These are phyloP conservation scores for Sebastes alutus DNA, from an alignment of 2,797 vertebrate species.

Conservation along the genomic window DNA sequence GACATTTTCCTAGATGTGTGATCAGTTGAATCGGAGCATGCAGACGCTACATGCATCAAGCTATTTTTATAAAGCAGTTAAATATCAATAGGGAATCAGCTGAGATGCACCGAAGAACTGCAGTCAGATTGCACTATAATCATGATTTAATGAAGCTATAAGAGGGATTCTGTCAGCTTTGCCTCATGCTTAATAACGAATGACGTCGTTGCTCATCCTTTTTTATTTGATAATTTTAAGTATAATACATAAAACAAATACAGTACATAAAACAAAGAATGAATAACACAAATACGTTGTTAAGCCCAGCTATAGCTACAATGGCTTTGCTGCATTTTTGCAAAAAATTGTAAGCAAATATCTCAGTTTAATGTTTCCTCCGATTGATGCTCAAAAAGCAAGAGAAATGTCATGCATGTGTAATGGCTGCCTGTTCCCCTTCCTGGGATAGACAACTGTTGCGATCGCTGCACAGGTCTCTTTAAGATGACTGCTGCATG, in stretches of 20 bases:
- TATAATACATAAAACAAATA: conserved; percentile 60
- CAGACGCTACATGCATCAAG: background rate
- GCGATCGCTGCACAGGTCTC: background rate
- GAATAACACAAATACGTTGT: conserved; percentile 31
- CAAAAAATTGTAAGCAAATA: conserved; percentile 30
- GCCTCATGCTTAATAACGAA: background rate
- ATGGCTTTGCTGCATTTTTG: conserved; percentile 34
- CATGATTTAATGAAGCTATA: background rate
- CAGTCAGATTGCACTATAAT: conserved; percentile 9
- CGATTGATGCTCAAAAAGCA: background rate
- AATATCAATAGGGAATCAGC: conserved; percentile 12
- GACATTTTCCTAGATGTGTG: background rate
- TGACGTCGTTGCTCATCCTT: conserved; percentile 20
- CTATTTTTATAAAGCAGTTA: background rate
- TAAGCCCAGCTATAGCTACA: conserved; percentile 31
- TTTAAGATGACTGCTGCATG: background rate
- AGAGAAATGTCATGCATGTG: conserved; percentile 18
- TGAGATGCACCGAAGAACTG: background rate
- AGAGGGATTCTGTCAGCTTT: background rate
- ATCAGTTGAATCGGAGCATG: background rate
- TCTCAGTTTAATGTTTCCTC: conserved; percentile 22
- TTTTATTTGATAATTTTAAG: conserved; percentile 54
- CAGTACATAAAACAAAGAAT: conserved; percentile 49
- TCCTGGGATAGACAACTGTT: conserved; percentile 2
- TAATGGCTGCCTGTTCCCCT: background rate